Base-by-base conservation (phyloP, 2,797 vertebrate genomes). In the Parotocinclus haroldoi region DNA sequence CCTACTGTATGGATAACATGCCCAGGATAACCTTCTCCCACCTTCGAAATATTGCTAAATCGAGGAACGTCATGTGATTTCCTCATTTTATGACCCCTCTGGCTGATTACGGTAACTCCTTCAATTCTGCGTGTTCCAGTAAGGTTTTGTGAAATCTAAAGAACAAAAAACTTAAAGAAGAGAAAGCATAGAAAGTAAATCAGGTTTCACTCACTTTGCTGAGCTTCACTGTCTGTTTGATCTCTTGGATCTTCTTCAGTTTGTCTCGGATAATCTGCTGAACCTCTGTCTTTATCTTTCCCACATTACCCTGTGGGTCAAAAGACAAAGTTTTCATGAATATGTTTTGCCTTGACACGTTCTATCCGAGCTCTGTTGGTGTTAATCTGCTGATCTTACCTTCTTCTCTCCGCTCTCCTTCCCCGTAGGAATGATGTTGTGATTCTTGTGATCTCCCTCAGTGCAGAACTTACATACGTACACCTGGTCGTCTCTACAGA, bases 401-500 rank as follows among this genome's bases (percentile, higher is more conserved):
- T 70, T 79, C 42, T 37, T 74, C 13, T 4, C 13, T 10, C 45
- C 12, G 4, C 1, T 55, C 44, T 71, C 68, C 13, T 67, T 50
- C 17, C 37, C 58, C 37, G 73, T 54, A 10, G 62, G 27, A 9
- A 79, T 58, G 18, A 16, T 12, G 0, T 40, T 13, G 76, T 50
- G 54, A 1, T 11, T 58, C 10, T 16, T 57, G 36, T 58, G 62
- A 14, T 58, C 61, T 10, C 9, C 17, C 7, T 53, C 17, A 16
- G 45, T 71, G 59, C 85, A 88, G 19, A 38, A 56, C 0, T 39
- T 0, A 9, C 84, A 87, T 0, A 82, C 9, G 56, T 27, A 42
- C 40, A 9, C 9, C 40, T 42, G 40, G 1, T 9, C 10, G 7
- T 42, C 8, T 10, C 69, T 66, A 62, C 84, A 86, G 71, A 40